These are phyloP conservation scores for Porites evermanni DNA, from an alignment of 92 coral and sea anemone genomes.

Conservation along the genomic window DNA sequence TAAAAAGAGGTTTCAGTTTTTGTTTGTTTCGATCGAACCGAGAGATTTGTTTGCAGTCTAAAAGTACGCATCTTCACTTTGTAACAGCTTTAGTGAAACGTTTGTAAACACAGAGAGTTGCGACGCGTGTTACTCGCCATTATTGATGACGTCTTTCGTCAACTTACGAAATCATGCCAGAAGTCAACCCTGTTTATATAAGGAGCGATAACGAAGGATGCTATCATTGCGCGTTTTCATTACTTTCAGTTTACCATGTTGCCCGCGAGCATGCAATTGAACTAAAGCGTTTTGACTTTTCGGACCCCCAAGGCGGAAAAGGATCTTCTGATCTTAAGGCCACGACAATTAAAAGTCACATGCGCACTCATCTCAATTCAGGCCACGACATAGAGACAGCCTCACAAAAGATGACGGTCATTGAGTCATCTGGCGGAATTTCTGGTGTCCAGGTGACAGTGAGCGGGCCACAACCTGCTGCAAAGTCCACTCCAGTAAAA, in stretches of 20 bases:
- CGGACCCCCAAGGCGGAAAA: conserved; percentile 72
- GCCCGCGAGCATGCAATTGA: conserved; percentile 24
- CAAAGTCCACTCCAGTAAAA: background rate
- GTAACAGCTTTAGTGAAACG: too few relatives aligned
- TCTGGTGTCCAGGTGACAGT: conserved; percentile 35
- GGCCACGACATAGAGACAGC: conserved; percentile 60
- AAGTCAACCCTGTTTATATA: conserved; percentile 29
- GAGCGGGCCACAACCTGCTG: conserved; percentile 15
- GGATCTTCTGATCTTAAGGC: conserved; percentile 63
- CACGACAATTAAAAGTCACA: background rate
- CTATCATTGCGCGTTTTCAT: conserved; percentile 35
- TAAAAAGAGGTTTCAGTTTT: too few relatives aligned
- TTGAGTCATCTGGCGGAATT: conserved; percentile 47
- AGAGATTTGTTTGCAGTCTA: too few relatives aligned
- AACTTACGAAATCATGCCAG: conserved; percentile 37
- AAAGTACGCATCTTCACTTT: too few relatives aligned
- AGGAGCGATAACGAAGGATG: conserved; percentile 58
- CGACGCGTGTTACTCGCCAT: conserved; percentile 9
- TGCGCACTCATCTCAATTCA: conserved; percentile 28
- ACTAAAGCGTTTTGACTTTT: conserved; percentile 46
- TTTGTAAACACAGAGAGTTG: too few relatives aligned
- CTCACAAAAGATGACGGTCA: conserved; percentile 38
- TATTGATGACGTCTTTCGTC: conserved; percentile 38
- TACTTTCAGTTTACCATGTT: conserved; percentile 16
- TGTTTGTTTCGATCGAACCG: too few relatives aligned